Evolutionary conservation across 2,113 vertebrate genomes (phyloP).

Genomic region (Oreochromis tanganicae): DNA sequence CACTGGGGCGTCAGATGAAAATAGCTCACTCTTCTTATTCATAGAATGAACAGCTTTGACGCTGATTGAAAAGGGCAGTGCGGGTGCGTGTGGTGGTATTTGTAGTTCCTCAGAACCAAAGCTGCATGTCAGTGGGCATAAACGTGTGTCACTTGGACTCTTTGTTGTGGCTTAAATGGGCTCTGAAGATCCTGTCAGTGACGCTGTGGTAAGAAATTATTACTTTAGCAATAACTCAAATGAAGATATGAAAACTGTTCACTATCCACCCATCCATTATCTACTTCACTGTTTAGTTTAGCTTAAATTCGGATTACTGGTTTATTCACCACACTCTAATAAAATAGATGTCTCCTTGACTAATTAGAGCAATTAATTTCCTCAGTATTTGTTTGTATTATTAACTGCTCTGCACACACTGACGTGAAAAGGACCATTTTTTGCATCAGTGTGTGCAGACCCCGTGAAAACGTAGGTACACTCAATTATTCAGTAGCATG

Average conservation of each 20-base stretch:
- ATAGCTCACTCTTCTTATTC: slow-evolving; percentile 42
- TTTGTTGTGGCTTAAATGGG: not conserved
- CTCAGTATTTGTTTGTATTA: not conserved
- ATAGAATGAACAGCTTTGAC: slow-evolving; percentile 43
- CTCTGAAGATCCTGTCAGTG: not conserved
- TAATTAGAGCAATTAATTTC: not conserved
- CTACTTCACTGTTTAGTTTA: not conserved
- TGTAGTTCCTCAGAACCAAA: not conserved
- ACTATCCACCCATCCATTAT: not conserved
- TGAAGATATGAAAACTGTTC: not conserved
- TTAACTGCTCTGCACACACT: not conserved
- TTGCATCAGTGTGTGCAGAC: rapidly evolving
- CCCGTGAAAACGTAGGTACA: too few species aligned
- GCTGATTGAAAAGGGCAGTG: slow-evolving; percentile 10
- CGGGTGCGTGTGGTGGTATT: not conserved
- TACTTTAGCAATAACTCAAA: not conserved
- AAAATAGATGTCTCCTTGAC: not conserved
- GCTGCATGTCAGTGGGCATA: not conserved
- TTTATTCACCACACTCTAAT: rapidly evolving
- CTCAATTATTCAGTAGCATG: not conserved
- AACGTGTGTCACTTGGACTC: not conserved
- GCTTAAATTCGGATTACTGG: not conserved
- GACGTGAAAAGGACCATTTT: not conserved
- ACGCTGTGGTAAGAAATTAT: not conserved
- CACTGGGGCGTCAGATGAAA: slow-evolving; percentile 39